Evolutionary conservation across 2,113 vertebrate genomes (phyloP), one percentile per base, ranked within the genome.

Genomic region (Pantherophis guttatus): DNA sequence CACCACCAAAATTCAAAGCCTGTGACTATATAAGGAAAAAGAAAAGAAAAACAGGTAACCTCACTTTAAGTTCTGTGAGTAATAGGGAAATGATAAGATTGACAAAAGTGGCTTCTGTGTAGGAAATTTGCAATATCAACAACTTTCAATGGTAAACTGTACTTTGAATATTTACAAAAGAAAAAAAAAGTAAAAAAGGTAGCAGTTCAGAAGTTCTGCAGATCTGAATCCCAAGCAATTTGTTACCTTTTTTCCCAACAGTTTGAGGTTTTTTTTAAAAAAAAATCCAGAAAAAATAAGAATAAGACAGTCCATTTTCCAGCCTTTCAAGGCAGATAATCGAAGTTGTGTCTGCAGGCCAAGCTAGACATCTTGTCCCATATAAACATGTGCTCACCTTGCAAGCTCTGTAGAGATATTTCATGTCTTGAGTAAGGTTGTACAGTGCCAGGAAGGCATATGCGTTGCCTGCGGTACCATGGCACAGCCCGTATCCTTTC

Each of bases 401-500:
- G 96, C 99, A 99, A 92, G 99, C 99, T 95, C 99, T 97, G 96
- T 99, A 99, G 62, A 99, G 98, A 94, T 98, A 98, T 96, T 98
- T 99, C 92, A 97, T 93, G 44, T 99, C 98, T 89, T 97, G 97
- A 0, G 99, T 99, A 92, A 98, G 97, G 92, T 98, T 98, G 97
- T 98, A 99, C 2, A 99, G 97, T 0, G 98, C 95, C 94, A 99
- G 96, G 97, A 99, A 99, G 95, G 97, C 89, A 0, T 99, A 99
- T 70, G 99, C 99, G 0, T 99, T 99, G 0, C 99, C 99, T 0
- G 99, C 99, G 0, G 98, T 97, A 0, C 99, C 99, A 0, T 99
- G 99, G 96, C 99, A 99, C 81, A 99, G 96, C 8, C 99, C 99
- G 0, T 99, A 99, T 53, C 99, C 99, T 94, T 99, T 99, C 97